A percentile compares a stretch with the other conserved stretches of the same genome.
Evolutionary conservation across 2,113 vertebrate genomes (phyloP).

Genomic region (Thymallus thymallus): DNA sequence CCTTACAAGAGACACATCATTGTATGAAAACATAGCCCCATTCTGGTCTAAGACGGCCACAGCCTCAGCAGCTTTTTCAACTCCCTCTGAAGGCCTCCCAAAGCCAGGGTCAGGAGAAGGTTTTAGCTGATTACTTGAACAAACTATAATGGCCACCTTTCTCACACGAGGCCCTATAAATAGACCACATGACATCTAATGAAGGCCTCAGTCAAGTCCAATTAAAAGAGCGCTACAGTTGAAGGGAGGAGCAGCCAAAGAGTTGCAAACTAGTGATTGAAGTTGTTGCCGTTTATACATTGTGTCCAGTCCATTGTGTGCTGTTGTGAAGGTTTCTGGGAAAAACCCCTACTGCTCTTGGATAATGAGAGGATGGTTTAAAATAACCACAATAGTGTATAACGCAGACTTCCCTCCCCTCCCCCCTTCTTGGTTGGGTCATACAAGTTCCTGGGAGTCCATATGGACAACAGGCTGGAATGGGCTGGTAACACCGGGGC

Average conservation of each 20-base stretch:
- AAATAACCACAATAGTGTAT: constrained; percentile 50
- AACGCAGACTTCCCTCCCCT: background rate
- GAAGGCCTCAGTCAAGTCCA: constrained; percentile 44
- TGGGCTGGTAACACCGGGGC: too few species aligned
- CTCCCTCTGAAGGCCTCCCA: constrained; percentile 4
- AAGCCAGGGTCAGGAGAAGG: too few species aligned
- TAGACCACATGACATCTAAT: constrained; percentile 12
- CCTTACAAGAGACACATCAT: too few species aligned
- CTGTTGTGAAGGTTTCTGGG: constrained; percentile 42
- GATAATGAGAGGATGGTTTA: constrained; percentile 57
- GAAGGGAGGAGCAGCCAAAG: background rate
- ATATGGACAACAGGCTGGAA: too few species aligned
- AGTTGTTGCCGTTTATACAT: background rate
- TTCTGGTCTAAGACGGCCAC: constrained; percentile 14
- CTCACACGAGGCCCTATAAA: constrained; percentile 28
- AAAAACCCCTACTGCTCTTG: constrained; percentile 47
- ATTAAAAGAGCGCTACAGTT: constrained; percentile 36
- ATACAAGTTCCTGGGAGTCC: too few species aligned
- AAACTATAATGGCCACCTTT: background rate
- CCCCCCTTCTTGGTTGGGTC: too few species aligned
- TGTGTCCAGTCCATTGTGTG: constrained; percentile 43
- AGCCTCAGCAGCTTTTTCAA: background rate
- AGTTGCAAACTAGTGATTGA: constrained; percentile 6
- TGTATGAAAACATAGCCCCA: background rate
- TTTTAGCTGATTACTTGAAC: constrained; percentile 27